Base-by-base conservation (phyloP, 1,140 invertebrate species). In the Eurytemora carolleeae region DNA sequence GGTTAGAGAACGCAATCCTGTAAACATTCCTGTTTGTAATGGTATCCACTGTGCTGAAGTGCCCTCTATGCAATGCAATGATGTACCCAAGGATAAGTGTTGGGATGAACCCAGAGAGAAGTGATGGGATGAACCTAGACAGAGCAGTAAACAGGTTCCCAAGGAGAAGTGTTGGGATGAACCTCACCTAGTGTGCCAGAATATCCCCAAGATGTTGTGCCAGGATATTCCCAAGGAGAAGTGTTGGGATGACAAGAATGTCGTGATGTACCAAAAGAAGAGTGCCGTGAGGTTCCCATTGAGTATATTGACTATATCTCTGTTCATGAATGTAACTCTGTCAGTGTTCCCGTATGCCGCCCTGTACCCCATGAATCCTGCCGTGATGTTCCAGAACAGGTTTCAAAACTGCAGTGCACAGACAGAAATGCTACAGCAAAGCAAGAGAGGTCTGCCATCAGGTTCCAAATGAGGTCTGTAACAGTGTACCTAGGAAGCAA, bases 401-500 rank as follows among this genome's bases (percentile, higher is more conserved):
- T n/a, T n/a, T n/a, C n/a, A n/a, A n/a, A n/a, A n/a, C n/a, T n/a
- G n/a, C n/a, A n/a, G n/a, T n/a, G n/a, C n/a, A n/a, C n/a, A n/a
- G n/a, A n/a, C n/a, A n/a, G n/a, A n/a, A n/a, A n/a, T n/a, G n/a
- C n/a, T n/a, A n/a, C n/a, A n/a, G n/a, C n/a, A n/a, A n/a, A n/a
- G n/a, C n/a, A n/a, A n/a, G n/a, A n/a, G n/a, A n/a, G n/a, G 58
- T 52, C 7, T 54, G 52, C 18, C 18, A 53, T 1, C 44, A 58
- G 20, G 56, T 57, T 18, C 18, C 18, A 15, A 15, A 23, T 3
- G 18, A 57, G 55, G 25, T 56, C 15, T 62, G 60, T 22, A n/a
- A 56, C 23, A 56, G 21, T 54, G 56, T 62, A 1, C 60, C 60
- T 15, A 55, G 54, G 24, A 22, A 62, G 24, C 53, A 58, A 1